Evolutionary conservation across 2,888 invertebrate genomes (phyloP).

Genomic region (Elegia similella): DNA sequence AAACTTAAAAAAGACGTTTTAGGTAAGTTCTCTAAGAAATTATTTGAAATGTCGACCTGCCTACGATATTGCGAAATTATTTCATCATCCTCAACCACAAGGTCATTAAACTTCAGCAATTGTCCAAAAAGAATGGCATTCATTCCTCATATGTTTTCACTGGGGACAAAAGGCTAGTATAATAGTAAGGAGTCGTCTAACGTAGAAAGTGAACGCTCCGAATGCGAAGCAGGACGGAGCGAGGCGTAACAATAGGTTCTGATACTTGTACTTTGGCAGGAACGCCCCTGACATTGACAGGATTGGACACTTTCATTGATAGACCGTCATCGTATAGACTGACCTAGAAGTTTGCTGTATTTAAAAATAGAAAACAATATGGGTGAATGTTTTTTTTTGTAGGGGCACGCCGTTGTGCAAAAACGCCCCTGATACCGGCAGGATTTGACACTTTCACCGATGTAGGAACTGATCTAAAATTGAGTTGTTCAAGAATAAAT

Average conservation of each 20-base stretch:
- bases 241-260: constrained; percentile 12
- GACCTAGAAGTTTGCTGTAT: no score
- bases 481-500: no score
- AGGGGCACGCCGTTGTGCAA: no score
- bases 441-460: no score
- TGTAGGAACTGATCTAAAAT: no score
- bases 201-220: constrained; percentile 24
- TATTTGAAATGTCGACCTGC: not conserved
- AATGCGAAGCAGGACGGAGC: constrained; percentile 21
- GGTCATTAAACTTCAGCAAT: not conserved
- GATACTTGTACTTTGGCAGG: not conserved
- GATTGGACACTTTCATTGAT: constrained; percentile 1
- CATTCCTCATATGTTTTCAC: constrained; percentile 13
- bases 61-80: not conserved
- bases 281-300: constrained; percentile 1
- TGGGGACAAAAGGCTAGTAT: constrained; percentile 4
- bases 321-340: no score
- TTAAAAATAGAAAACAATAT: no score
- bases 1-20: no score
- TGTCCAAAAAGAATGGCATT: not conserved
- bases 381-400: no score
- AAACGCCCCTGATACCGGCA: no score
- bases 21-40: no score
- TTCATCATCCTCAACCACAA: not conserved
- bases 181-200: constrained; percentile 11